Evolutionary conservation across 2,797 vertebrate genomes (phyloP), one percentile per base, ranked within the genome.

Genomic region (Eremophila alpestris): DNA sequence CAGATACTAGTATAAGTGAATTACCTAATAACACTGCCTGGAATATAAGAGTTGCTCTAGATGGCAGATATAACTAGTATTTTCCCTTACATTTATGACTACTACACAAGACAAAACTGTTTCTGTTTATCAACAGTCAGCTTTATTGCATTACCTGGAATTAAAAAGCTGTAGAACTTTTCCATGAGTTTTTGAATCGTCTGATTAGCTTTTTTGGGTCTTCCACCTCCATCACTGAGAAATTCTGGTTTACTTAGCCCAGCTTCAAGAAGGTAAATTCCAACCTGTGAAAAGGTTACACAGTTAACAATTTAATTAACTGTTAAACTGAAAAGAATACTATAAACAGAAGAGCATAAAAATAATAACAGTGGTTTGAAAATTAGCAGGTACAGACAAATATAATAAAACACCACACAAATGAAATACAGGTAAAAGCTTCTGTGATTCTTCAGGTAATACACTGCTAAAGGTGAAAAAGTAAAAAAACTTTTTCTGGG

Each of bases 141-240:
- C 2, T 83, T 48, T 88, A 92, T 32, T 3, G 2, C 30, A 87
- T 96, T 97, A 99, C 99, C 99, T 70, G 99, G 99, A 94, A 99
- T 98, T 94, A 98, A 98, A 94, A 99, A 99, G 95, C 99, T 98
- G 70, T 98, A 96, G 92, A 99, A 99, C 76, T 98, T 98, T 93
- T 99, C 99, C 99, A 99, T 99, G 56, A 99, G 93, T 97, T 98
- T 99, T 96, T 99, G 99, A 97, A 99, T 98, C 13, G 99, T 97
- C 74, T 99, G 98, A 97, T 98, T 99, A 71, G 98, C 98, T 96
- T 99, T 99, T 97, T 98, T 99, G 94, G 99, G 97, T 85, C 99
- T 98, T 90, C 98, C 98, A 84, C 97, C 98, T 97, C 99, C 98
- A 93, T 99, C 99, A 69, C 99, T 99, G 83, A 99, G 98, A 95